Conservation (phyloP, 2,797 vertebrate species). For the Falco columbarius region DNA sequence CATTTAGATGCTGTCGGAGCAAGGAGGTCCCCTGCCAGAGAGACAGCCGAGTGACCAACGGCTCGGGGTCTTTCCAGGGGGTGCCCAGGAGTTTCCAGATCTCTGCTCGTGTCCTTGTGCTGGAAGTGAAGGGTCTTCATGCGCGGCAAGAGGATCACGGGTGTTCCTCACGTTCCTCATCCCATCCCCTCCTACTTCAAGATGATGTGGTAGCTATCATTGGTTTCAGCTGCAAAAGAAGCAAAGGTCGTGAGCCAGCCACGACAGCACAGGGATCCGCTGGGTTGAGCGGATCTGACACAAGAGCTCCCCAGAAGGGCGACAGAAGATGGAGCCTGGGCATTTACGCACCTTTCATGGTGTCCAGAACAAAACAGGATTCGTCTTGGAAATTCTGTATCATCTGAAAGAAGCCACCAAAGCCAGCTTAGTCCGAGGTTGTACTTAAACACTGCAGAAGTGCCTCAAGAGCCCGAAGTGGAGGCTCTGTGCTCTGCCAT, state of each 20-base stretch:
- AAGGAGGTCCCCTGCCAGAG: not conserved
- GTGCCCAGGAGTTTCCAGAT: not conserved
- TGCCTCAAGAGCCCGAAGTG: not conserved
- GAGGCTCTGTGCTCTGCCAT: not conserved
- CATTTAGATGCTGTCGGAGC: not conserved
- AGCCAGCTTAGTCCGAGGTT: not conserved
- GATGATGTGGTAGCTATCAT: slow-evolving; percentile 95
- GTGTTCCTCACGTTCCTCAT: not conserved
- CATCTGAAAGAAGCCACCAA: slow-evolving; percentile 82
- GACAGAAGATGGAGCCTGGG: rapidly evolving
- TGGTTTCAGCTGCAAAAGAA: slow-evolving; percentile 86
- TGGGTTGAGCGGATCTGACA: rapidly evolving
- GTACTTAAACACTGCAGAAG: not conserved
- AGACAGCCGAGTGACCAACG: not conserved
- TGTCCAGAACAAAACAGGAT: slow-evolving; percentile 95
- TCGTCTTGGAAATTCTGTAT: slow-evolving; percentile 98
- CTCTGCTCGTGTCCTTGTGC: not conserved
- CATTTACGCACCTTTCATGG: slow-evolving; percentile 91
- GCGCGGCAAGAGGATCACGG: not conserved
- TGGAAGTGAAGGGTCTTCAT: not conserved
- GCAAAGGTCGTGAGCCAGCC: not conserved
- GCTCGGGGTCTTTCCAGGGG: not conserved
- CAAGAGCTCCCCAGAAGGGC: not conserved
- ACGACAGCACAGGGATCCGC: rapidly evolving
- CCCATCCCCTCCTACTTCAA: slow-evolving; percentile 81